These are phyloP conservation scores for Sericinus montela DNA, from an alignment of 2,888 invertebrate genomes.

Conservation along the genomic window DNA sequence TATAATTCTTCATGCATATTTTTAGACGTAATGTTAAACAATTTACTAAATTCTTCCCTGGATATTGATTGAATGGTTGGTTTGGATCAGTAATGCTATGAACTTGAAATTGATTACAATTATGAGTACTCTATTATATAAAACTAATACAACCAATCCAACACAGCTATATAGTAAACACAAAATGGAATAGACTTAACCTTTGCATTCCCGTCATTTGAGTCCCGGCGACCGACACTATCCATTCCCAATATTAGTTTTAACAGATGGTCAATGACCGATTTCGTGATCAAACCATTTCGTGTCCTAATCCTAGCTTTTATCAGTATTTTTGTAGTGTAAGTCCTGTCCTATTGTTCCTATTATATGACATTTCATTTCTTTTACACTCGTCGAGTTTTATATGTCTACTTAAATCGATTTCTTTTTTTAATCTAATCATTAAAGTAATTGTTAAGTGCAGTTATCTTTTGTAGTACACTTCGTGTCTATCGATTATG, in stretches of 20 bases:
- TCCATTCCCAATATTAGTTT: conserved; percentile 36
- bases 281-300: conserved; percentile 48
- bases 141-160: neutral
- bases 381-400: conserved; percentile 4
- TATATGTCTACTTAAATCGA: neutral
- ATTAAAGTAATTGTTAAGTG: conserved; percentile 13
- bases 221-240: conserved; percentile 31
- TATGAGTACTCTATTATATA: too few relatives aligned
- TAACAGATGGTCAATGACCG: conserved; percentile 26
- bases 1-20: conserved; percentile 39
- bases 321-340: conserved; percentile 70
- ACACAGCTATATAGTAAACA: neutral
- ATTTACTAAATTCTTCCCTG: conserved; percentile 6
- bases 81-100: neutral
- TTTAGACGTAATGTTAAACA: conserved; percentile 25
- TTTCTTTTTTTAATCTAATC: conserved; percentile 12
- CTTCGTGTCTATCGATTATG: neutral
- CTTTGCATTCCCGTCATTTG: conserved; percentile 37
- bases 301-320: conserved; percentile 57
- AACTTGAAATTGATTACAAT: neutral
- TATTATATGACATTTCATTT: conserved; percentile 34
- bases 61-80: conserved; percentile 3
- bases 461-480: conserved; percentile 8
- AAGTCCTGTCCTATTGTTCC: conserved; percentile 67
- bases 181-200: conserved; percentile 21